A percentile compares a stretch with the other conserved stretches of the same genome.
These are phyloP conservation scores for Beroe forskalii DNA, from an alignment of 37 sponge, comb jelly and placozoan species.

Conservation along the genomic window DNA sequence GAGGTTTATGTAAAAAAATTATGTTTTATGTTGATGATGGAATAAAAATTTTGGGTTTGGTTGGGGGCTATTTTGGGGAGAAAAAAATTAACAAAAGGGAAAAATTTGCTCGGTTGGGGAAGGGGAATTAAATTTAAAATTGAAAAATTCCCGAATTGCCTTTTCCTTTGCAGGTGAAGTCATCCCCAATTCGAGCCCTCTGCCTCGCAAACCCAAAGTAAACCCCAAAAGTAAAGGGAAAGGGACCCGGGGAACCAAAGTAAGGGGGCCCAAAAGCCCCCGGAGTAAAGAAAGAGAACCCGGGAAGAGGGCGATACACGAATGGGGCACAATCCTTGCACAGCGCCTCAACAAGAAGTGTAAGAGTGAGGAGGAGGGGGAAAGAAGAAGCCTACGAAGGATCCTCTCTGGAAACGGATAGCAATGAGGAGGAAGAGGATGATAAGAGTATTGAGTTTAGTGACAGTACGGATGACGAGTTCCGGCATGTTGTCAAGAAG, in stretches of 20 bases:
- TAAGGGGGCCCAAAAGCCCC: slow-evolving; percentile 20
- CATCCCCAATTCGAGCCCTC: background rate
- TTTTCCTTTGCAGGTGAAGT: background rate
- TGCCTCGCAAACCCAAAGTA: background rate
- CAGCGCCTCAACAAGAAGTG: slow-evolving; percentile 12
- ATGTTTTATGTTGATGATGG: too few relatives aligned
- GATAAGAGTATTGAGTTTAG: too few relatives aligned
- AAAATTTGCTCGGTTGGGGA: too few relatives aligned
- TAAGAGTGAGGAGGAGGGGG: background rate
- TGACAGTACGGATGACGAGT: too few relatives aligned
- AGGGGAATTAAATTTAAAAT: too few relatives aligned
- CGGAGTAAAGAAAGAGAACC: slow-evolving; percentile 30
- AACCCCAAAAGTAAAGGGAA: background rate
- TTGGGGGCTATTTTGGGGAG: too few relatives aligned
- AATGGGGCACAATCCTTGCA: background rate
- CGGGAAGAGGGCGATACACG: background rate
- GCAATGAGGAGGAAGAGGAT: background rate
- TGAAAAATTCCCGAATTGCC: too few relatives aligned
- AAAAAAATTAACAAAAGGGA: too few relatives aligned
- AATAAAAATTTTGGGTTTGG: too few relatives aligned
- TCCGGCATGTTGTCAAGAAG: background rate
- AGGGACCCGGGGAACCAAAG: too few relatives aligned
- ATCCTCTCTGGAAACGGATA: slow-evolving; percentile 3
- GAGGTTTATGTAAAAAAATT: background rate
- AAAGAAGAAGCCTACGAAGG: slow-evolving; percentile 40